Conservation (phyloP, 2,113 vertebrate species). For the Pseudolaguvia tuberculata region DNA sequence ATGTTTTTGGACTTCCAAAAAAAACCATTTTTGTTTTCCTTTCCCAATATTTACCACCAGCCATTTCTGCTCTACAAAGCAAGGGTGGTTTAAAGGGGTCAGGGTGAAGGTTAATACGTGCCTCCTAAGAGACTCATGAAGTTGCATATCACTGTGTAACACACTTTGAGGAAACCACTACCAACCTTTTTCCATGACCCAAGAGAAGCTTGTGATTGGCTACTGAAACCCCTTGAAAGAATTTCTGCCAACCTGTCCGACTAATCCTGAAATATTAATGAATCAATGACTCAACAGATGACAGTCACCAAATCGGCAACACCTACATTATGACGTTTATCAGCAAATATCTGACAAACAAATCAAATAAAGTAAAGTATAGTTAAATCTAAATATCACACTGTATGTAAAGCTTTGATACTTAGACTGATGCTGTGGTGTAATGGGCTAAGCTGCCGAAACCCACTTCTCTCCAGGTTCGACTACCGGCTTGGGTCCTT, state of each 20-base stretch:
- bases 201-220: not conserved
- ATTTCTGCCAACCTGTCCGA: not conserved
- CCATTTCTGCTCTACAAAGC: no score
- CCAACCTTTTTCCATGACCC: not conserved
- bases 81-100: not conserved
- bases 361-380: no score
- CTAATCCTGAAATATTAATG: not conserved
- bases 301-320: not conserved
- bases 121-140: not conserved
- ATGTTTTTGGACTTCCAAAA: no score
- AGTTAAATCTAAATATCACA: not conserved
- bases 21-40: no score
- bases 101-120: not conserved
- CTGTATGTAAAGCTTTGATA: not conserved
- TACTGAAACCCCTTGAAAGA: not conserved
- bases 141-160: no score
- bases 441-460: no score
- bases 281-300: not conserved
- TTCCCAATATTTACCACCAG: no score
- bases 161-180: not conserved
- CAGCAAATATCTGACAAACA: not conserved
- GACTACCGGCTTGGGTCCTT: no score
- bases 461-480: no score
- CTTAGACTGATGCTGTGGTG: no score
- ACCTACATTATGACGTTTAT: not conserved